Base-by-base conservation (phyloP, 1,140 invertebrate species). In the Drosophila grimshawi region DNA sequence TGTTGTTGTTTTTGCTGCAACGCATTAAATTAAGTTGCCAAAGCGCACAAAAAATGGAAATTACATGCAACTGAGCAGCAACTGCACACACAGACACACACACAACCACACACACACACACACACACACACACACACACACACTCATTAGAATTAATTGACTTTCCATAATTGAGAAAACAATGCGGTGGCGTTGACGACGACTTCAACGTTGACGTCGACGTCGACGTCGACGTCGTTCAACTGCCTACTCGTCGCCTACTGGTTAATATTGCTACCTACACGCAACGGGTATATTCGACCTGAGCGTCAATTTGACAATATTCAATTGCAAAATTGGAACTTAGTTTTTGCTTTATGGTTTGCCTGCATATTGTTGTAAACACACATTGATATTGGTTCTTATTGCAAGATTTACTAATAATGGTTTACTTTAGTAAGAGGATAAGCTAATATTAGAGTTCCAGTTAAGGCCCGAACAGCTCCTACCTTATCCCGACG, bases 11-110 rank as follows among this genome's bases (percentile, higher is more conserved):
- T 76, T 72, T 78, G 76, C 66, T 88, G 80, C 86, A 90, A 91
- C 88, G 88, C 88, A 91, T 91, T 90, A 90, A 90, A 91, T 91
- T 88, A 91, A 91, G 88, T 91, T 91, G 89, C 88, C 83, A 88
- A 91, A 89, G 80, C 67, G 71, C 80, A 73, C 85, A 85, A 88
- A 89, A 89, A 88, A 89, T 88, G 80, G 85, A 89, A 89, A 88
- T 88, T 85, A 86, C 77, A 83, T 88, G 85, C 83, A 77, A 74
- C 73, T 43, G 46, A 55, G 62, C 57, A 41, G 4, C 39, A 39
- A 3, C 49, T 61, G 69, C 11, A 55, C 39, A 72, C 48, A 77
- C n/a, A 53, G 66, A n/a, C n/a, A n/a, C n/a, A n/a, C 27, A 51
- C 68, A 65, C 62, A 70, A 41, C 39, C 10, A n/a, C 49, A 64